A percentile compares a stretch with the other conserved stretches of the same genome.
These are phyloP conservation scores for Equus quagga DNA, from an alignment of 2,113 vertebrate genomes.

Conservation along the genomic window DNA sequence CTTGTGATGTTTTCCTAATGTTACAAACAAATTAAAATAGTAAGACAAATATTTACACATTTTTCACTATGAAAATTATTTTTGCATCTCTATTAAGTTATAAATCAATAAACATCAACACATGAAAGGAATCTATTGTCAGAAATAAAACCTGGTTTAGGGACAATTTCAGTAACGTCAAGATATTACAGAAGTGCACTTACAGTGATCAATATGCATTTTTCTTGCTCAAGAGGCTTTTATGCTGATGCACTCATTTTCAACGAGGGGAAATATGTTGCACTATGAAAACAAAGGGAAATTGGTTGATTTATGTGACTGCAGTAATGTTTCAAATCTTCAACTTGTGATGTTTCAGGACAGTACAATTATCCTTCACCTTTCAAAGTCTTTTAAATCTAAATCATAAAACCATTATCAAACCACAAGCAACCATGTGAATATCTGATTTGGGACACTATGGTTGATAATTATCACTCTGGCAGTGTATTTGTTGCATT, in stretches of 20 bases:
- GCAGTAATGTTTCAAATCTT: background rate
- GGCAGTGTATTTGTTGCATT: background rate
- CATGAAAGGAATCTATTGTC: constrained; percentile 47
- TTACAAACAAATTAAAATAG: constrained; percentile 18
- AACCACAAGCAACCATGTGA: background rate
- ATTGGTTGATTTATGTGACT: constrained; percentile 36
- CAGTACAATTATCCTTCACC: background rate
- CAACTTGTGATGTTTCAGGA: constrained; percentile 12
- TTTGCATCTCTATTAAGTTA: constrained; percentile 37
- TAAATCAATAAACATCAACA: constrained; percentile 58
- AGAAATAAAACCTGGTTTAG: constrained; percentile 46
- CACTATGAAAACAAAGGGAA: constrained; percentile 36
- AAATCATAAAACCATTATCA: constrained; percentile 59
- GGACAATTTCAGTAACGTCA: constrained; percentile 68
- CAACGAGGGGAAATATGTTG: constrained; percentile 24
- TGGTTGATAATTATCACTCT: background rate
- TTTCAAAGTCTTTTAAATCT: constrained; percentile 58
- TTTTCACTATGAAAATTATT: constrained; percentile 38
- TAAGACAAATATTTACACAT: background rate
- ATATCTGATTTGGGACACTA: background rate
- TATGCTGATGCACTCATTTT: constrained; percentile 57
- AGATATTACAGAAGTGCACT: constrained; percentile 56
- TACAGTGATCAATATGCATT: constrained; percentile 63
- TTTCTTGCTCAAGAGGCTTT: constrained; percentile 65
- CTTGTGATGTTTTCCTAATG: background rate